Base-by-base conservation (phyloP, 2,888 invertebrate species). In the Drosophila monieri region DNA sequence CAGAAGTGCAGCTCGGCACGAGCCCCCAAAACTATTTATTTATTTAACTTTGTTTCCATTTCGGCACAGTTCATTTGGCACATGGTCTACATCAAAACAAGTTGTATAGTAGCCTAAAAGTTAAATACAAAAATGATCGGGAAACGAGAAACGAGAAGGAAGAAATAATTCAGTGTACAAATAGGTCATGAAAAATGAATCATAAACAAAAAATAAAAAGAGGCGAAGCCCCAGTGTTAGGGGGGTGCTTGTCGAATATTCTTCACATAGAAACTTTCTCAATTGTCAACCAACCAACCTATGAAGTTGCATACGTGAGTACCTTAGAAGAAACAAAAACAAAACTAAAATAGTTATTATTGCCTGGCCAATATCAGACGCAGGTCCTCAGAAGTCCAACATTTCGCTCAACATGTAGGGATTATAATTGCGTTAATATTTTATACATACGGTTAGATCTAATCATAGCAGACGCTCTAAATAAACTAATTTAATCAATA, bases 261-360 rank as follows among this genome's bases (percentile, higher is more conserved):
- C 61, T 61, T 49, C 71, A 49, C 52, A 57, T 73, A 64, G 18
- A 54, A 27, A 48, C 56, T 56, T 57, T 56, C 30, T 48, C 49
- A 37, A 55, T 37, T 59, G 58, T 53, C 54, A 61, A 60, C 43
- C 43, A 46, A 51, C 8, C 53, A 78, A 56, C 58, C 65, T 69
- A 71, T 67, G 35, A 51, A 72, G 76, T 59, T 76, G 80, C 72
- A 88, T 83, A 84, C 88, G 73, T 76, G 83, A 84, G 83, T 87
- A 87, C 83, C 88, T 88, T 88, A 85, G 85, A 49, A 65, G 61
- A 43, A 37, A 58, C 35, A 51, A 59, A 58, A 74, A 74, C 44
- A 37, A 60, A 68, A 46, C 21, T 60, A 37, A 48, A n/a, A 69
- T 35, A 60, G 35, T 44, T 54, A 15, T 60, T 59, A 74, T 62